These are phyloP conservation scores for Bos javanicus DNA, from an alignment of 2,113 vertebrate genomes.

Conservation along the genomic window DNA sequence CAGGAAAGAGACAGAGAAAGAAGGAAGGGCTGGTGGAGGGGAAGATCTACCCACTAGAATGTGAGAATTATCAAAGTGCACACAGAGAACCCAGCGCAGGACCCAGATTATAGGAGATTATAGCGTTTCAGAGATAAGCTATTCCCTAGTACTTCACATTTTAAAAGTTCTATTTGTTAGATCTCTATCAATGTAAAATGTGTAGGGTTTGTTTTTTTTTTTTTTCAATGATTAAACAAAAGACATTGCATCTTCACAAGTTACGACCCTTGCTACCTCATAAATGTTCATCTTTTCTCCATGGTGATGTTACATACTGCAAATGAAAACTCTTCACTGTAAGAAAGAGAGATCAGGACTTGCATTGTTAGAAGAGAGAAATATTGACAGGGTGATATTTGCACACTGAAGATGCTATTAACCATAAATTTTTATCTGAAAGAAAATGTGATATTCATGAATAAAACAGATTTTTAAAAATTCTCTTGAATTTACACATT, in stretches of 20 bases:
- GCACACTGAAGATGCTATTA: background rate
- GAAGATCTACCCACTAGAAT: background rate
- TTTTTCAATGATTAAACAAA: background rate
- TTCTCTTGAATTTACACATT: background rate
- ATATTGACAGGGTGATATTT: background rate
- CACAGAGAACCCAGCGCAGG: no score
- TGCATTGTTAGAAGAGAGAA: background rate
- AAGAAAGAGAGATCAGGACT: background rate
- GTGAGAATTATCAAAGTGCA: fast-evolving
- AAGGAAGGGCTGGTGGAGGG: background rate
- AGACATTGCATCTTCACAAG: background rate
- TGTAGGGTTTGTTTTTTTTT: background rate
- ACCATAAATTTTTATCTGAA: conserved; percentile 20
- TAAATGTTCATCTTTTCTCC: background rate
- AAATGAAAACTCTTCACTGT: background rate
- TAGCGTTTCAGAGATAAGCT: background rate
- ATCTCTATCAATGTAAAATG: background rate
- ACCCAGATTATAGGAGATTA: background rate
- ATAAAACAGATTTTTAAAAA: conserved; percentile 12
- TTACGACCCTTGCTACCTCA: background rate
- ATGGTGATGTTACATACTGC: background rate
- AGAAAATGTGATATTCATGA: conserved; percentile 26
- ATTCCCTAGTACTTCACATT: background rate
- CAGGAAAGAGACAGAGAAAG: background rate
- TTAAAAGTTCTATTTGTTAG: background rate